Base-by-base conservation (phyloP, 2,113 vertebrate genomes). In the Brachyhypopomus occidentalis region DNA sequence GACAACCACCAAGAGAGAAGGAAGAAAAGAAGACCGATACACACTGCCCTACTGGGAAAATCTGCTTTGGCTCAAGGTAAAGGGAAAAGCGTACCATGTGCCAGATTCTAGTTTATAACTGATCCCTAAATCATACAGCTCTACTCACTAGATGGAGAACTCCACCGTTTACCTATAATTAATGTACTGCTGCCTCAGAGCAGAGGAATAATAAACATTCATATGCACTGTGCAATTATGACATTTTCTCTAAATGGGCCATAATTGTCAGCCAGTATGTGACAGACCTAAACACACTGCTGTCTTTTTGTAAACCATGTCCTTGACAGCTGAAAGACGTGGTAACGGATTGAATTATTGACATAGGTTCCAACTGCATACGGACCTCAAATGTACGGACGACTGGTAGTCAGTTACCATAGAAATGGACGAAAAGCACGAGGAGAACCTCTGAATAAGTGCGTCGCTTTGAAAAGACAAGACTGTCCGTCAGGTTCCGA, bases 141-240 rank as follows among this genome's bases (percentile, higher is more conserved):
- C 59, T 36, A 55, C 59, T 62, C 70, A 84, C 77, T 78, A 59
- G 77, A 25, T 38, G 63, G 52, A 74, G 38, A 70, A 77, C 70
- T 69, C 75, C 55, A 2, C 22, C 70, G 67, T 80, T 82, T 22
- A 82, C 9, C 20, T 86, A 55, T 77, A 83, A 89, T 88, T 86
- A 72, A 56, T 77, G 25, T 71, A 76, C 73, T 82, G 63, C 23
- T 75, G 56, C 66, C 77, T 56, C 17, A n/a, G 79, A 30, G 59
- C 72, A 75, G 73, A 88, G 75, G 55, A 80, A 88, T 83, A 88
- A 88, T 76, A 87, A 86, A 86, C 62, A 19, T 80, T 22, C 17
- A 6, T 27, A 73, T 69, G 69, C 45, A 80, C 63, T 55, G 30
- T 34, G 63, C 60, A 70, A 85, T 87, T 78, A 84, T 81, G 73